A percentile compares a stretch with the other conserved stretches of the same genome.
Evolutionary conservation across 2,888 invertebrate genomes (phyloP).

Genomic region (Oscheius sp.): DNA sequence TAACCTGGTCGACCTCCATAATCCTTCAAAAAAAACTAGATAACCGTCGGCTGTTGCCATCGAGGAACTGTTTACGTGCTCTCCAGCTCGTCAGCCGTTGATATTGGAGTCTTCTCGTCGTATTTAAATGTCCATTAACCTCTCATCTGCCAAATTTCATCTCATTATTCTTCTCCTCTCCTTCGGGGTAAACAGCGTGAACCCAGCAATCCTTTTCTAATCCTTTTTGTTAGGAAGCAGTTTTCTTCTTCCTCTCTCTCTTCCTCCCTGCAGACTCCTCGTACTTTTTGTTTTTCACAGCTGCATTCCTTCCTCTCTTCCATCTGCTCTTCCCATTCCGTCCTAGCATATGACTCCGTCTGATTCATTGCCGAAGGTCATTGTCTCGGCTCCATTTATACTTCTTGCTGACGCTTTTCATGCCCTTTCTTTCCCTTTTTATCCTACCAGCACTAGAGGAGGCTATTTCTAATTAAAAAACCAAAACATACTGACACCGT

Average conservation of each 20-base stretch:
- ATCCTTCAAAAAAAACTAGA: too few relatives aligned
- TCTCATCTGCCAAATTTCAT: too few relatives aligned
- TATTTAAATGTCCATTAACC: too few relatives aligned
- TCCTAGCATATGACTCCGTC: neutral
- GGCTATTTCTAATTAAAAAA: too few relatives aligned
- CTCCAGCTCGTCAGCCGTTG: too few relatives aligned
- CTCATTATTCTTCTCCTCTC: too few relatives aligned
- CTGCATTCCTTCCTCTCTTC: neutral
- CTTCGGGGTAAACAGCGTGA: too few relatives aligned
- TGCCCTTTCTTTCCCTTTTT: neutral
- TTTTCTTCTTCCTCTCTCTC: neutral
- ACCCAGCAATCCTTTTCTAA: neutral
- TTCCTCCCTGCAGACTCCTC: neutral
- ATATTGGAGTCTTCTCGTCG: too few relatives aligned
- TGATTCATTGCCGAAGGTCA: neutral
- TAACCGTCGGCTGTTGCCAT: too few relatives aligned
- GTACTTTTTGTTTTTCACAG: neutral
- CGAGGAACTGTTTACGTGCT: too few relatives aligned
- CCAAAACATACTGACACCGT: too few relatives aligned
- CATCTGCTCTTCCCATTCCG: neutral
- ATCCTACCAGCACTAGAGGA: neutral
- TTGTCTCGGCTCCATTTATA: neutral
- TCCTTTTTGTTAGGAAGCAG: neutral
- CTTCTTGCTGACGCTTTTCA: neutral
- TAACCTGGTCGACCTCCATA: too few relatives aligned